Conservation (phyloP, 2,888 invertebrate species). For the Hoplodrina ambigua region DNA sequence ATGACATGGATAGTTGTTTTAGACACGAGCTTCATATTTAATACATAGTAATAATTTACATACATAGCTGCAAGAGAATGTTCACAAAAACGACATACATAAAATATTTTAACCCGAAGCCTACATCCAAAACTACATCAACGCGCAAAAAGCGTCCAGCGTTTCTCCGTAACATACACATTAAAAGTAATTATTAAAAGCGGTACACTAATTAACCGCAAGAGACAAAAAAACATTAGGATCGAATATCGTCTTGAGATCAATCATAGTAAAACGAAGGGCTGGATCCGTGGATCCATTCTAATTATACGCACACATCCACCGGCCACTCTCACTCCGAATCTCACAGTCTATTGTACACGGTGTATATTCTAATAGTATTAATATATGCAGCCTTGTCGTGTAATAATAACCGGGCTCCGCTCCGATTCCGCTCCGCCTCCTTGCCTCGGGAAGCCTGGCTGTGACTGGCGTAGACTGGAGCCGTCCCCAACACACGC, state of each 20-base stretch:
- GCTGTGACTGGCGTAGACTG: constrained; percentile 25
- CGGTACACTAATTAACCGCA: constrained; percentile 81
- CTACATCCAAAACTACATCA: constrained; percentile 83
- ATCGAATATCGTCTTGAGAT: constrained; percentile 90
- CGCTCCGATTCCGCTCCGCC: not conserved
- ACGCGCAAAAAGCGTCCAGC: constrained; percentile 89
- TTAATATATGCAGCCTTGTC: constrained; percentile 67
- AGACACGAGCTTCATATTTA: constrained; percentile 78
- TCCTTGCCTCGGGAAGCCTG: constrained; percentile 5
- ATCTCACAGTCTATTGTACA: constrained; percentile 65
- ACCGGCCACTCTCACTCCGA: constrained; percentile 61
- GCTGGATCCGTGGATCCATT: constrained; percentile 75
- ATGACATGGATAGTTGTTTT: constrained; percentile 78
- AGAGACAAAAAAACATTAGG: constrained; percentile 84
- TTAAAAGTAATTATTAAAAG: constrained; percentile 81
- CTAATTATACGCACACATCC: constrained; percentile 76
- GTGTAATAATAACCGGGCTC: constrained; percentile 30
- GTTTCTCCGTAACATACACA: constrained; percentile 78
- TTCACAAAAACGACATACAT: constrained; percentile 84
- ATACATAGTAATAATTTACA: constrained; percentile 87
- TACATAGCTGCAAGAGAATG: constrained; percentile 83
- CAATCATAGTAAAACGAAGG: constrained; percentile 85
- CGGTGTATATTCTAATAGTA: constrained; percentile 63
- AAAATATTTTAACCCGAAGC: constrained; percentile 82
- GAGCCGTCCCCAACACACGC: constrained; percentile 24